These are phyloP conservation scores for Molossus alvarezi DNA, from an alignment of 2,797 vertebrate species.

Conservation along the genomic window DNA sequence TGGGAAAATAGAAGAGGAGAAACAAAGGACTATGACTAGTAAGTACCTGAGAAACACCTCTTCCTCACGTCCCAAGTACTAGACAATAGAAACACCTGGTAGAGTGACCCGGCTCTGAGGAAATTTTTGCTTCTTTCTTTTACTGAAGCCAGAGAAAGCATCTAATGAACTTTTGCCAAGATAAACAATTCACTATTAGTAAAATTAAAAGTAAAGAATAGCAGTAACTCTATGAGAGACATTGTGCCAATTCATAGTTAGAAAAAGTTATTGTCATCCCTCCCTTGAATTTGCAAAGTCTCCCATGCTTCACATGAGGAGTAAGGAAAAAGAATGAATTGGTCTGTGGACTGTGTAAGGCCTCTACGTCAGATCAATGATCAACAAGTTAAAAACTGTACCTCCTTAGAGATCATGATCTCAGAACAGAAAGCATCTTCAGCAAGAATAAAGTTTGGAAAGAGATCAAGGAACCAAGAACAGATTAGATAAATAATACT, in stretches of 20 bases:
- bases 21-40: not conserved
- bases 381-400: not conserved
- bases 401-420: not conserved
- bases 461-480: not conserved
- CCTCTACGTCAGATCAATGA: not conserved
- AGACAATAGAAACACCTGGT: not conserved
- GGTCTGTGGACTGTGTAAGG: not conserved
- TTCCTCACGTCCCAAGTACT: not conserved
- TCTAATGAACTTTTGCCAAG: not conserved
- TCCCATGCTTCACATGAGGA: not conserved
- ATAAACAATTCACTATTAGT: not conserved
- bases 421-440: not conserved
- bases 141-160: not conserved
- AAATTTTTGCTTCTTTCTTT: not conserved
- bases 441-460: not conserved
- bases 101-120: not conserved
- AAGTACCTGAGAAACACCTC: not conserved
- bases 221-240: not conserved
- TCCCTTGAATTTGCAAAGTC: not conserved
- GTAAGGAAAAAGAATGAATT: not conserved
- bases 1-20: not conserved
- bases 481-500: not conserved
- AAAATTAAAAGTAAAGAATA: not conserved
- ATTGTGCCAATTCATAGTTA: not conserved
- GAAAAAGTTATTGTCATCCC: not conserved